These are phyloP conservation scores for Nansenia antarctica DNA, from an alignment of 2,113 vertebrate genomes.

Conservation along the genomic window DNA sequence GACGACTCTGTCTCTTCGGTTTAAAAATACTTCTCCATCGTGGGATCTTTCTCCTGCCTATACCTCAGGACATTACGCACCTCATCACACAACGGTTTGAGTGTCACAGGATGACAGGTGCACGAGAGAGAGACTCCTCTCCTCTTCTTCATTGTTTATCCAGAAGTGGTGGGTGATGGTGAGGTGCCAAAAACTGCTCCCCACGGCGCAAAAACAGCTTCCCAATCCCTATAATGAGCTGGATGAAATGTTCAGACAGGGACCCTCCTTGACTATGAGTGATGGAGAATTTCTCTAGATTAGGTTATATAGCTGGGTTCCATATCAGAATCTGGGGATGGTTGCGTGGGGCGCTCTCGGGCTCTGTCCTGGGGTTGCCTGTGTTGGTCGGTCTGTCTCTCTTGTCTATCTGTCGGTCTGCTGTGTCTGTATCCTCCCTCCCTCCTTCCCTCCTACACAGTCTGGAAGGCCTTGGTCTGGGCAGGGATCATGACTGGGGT, in stretches of 20 bases:
- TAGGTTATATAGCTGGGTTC: background rate
- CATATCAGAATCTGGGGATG: constrained; percentile 11
- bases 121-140: no score
- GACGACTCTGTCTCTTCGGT: background rate
- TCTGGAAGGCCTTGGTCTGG: constrained; percentile 86
- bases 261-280: background rate
- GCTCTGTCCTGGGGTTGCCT: background rate
- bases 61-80: background rate
- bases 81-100: background rate
- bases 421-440: background rate
- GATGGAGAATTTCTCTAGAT: constrained; percentile 1
- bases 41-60: background rate
- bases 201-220: background rate
- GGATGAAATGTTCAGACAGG: background rate
- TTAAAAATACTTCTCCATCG: background rate
- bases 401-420: constrained; percentile 12
- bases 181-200: background rate
- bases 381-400: constrained; percentile 6
- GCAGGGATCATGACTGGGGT: constrained; percentile 77
- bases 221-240: background rate
- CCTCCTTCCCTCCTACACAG: constrained; percentile 67
- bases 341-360: constrained; percentile 2
- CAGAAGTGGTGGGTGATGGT: background rate
- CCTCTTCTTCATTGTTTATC: background rate
- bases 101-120: background rate